A percentile compares a stretch with the other conserved stretches of the same genome.
These are phyloP conservation scores for Larimichthys polyactis DNA, from an alignment of 2,113 vertebrate genomes.

Conservation along the genomic window DNA sequence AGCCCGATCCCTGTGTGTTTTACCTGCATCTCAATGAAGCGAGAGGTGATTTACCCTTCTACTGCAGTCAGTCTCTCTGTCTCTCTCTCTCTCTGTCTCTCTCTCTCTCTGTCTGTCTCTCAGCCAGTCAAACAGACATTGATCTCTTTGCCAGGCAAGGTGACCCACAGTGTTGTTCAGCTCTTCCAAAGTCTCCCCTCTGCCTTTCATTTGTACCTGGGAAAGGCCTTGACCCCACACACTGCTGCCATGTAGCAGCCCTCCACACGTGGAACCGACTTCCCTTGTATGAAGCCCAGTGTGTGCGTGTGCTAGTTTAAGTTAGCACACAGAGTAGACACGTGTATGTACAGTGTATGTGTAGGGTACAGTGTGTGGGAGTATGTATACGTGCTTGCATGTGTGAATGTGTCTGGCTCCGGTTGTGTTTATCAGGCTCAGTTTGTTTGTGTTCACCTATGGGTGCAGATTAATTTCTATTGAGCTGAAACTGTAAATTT, in stretches of 20 bases:
- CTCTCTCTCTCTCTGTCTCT: slow-evolving; percentile 48
- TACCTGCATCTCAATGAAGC: slow-evolving; percentile 84
- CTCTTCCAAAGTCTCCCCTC: slow-evolving; percentile 76
- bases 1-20: slow-evolving; percentile 74
- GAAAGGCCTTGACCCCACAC: slow-evolving; percentile 81
- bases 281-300: slow-evolving; percentile 27
- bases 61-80: slow-evolving; percentile 59
- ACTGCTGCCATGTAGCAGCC: slow-evolving; percentile 70
- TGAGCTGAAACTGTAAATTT: background rate
- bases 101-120: slow-evolving; percentile 43
- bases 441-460: slow-evolving; percentile 10
- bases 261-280: slow-evolving; percentile 53
- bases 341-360: background rate
- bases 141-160: slow-evolving; percentile 85
- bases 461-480: slow-evolving; percentile 3
- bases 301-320: slow-evolving; percentile 40
- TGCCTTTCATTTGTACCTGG: slow-evolving; percentile 77
- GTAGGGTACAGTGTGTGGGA: background rate
- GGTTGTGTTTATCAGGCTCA: background rate
- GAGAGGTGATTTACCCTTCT: slow-evolving; percentile 78
- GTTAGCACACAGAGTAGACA: slow-evolving; percentile 3
- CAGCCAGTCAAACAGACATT: slow-evolving; percentile 84
- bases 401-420: background rate
- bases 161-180: slow-evolving; percentile 81
- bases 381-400: background rate